Evolutionary conservation across 2,113 vertebrate species (phyloP).

Genomic region (Onychorhynchus coronatus): DNA sequence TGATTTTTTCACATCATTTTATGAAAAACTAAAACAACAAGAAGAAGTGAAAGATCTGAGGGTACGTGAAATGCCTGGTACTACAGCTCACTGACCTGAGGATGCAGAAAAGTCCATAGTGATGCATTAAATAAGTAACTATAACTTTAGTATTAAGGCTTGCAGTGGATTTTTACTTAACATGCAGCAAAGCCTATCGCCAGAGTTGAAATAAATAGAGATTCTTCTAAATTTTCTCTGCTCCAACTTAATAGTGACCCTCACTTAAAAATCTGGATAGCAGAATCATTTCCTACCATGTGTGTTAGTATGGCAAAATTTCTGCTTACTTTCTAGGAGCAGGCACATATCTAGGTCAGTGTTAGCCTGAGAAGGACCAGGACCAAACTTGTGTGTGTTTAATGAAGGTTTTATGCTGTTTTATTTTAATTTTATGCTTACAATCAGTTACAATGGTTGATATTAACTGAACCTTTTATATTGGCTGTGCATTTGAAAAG

Average conservation of each 20-base stretch:
- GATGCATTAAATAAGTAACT: background rate
- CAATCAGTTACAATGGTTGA: background rate
- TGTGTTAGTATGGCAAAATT: background rate
- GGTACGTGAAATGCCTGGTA: constrained; percentile 67
- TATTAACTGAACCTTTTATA: background rate
- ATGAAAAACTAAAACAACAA: constrained; percentile 87
- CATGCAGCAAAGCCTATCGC: background rate
- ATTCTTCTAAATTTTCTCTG: background rate
- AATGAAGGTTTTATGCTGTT: background rate
- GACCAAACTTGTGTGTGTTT: background rate
- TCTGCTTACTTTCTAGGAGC: background rate
- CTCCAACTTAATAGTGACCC: background rate
- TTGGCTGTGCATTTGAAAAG: background rate
- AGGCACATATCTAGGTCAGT: background rate
- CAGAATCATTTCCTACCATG: background rate
- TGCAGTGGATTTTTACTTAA: background rate
- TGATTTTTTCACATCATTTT: constrained; percentile 91
- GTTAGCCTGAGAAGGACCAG: background rate
- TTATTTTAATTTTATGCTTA: background rate
- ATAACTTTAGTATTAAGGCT: background rate
- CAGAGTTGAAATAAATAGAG: background rate
- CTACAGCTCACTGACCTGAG: background rate
- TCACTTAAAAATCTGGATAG: background rate
- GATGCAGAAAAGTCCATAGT: background rate
- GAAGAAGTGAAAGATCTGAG: constrained; percentile 88